Evolutionary conservation across 2,888 invertebrate species (phyloP), one percentile per base, ranked within the genome.

Genomic region (Erebia ligea): DNA sequence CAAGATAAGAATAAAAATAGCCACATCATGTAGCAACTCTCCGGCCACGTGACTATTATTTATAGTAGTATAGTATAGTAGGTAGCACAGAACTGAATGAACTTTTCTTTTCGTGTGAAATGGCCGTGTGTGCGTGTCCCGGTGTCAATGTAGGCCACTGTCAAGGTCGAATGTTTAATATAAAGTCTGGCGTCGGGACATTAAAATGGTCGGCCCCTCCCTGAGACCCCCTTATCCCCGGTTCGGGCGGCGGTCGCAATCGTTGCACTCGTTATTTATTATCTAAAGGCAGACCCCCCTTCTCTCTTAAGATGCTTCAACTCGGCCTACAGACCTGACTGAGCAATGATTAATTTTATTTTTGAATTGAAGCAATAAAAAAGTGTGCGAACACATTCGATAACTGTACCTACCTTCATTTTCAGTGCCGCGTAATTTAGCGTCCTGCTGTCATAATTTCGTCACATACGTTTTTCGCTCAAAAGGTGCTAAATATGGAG

Each of bases 161-260:
- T 83, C 93, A 93, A 93, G 92, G 93, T 90, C 91, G 92, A 92
- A 92, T 93, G 92, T 92, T 93, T 93, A 92, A 92, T 92, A 93
- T 92, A 92, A 92, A 92, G 92, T 92, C 92, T 92, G 92, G 91
- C 90, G 91, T 86, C 89, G 91, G 88, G 89, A 92, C 92, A 92
- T 93, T 92, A 93, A 93, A 93, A 92, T 92, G 92, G 91, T 92
- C 91, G 90, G 88, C 86, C 91, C 87, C 89, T 87, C 89, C 91
- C 90, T 82, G 84, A 84, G 84, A 86, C 90, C 91, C 89, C 87
- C 86, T 87, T 85, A 84, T 85, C 86, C 88, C 85, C 80, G 79
- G 82, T 82, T 82, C 85, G 88, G 87, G 88, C 76, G 80, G 79
- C 79, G 89, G 91, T 87, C 91, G 91, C 92, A 91, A 92, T 91